Evolutionary conservation across 2,888 invertebrate species (phyloP), one percentile per base, ranked within the genome.

Genomic region (Pycnomerus fuliginosus): DNA sequence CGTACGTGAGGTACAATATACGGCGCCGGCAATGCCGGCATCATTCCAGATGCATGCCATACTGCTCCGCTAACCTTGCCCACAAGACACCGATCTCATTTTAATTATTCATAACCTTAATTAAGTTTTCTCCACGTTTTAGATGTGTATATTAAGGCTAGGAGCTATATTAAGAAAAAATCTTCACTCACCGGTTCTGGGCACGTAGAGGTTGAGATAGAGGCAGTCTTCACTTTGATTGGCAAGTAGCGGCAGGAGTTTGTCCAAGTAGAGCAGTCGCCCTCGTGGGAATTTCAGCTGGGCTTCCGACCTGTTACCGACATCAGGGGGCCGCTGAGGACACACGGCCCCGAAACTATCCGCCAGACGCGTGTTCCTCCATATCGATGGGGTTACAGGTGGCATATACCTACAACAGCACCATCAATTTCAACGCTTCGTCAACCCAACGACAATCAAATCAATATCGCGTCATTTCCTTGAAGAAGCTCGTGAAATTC

Each of bases 191-290:
- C 83, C 80, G 64, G 78, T 80, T 62, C 88, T 81, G 52, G 97
- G 97, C 54, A 94, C 91, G 76, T 94, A 98, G 59, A 98, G 83
- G 77, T 98, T 98, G 70, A 98, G 84, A 73, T 93, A 95, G 62
- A 98, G 85, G 72, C 98, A 98, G 79, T 98, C 97, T 77, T 98
- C 98, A 72, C 90, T 92, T 77, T 97, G 95, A 71, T 95, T 91
- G 64, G 84, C 83, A 45, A 97, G 80, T 56, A 90, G 76, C 11
- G 92, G 90, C 60, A 88, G 74, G 58, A 97, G 76, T 52, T 89
- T 84, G 66, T 90, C 87, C 48, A 96, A 80, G 71, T 93, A 88
- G 13, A 87, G 83, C 53, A 92, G 84, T 37, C 93, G 81, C 33
- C 87, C 89, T 46, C 87, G 80, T 22, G 96, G 94, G 71, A 90